Base-by-base conservation (phyloP, 2,797 vertebrate genomes). In the Hirundo rustica region DNA sequence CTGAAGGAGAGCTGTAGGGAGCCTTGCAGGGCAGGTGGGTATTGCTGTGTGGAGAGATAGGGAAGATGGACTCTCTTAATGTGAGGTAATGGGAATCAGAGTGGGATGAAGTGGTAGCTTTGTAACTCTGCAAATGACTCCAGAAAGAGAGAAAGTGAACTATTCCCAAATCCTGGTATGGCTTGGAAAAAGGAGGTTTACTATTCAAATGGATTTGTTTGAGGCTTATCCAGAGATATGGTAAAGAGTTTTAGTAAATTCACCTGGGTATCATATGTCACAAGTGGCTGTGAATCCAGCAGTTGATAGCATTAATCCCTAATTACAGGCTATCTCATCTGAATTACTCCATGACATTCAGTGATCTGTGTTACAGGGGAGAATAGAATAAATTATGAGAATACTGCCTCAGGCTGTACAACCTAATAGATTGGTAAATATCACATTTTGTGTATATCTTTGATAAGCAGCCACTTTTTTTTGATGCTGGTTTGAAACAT, bases 381-480 rank as follows among this genome's bases (percentile, higher is more conserved):
- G 79, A 90, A 62, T 8, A 38, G 88, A 77, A 71, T 65, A 65
- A 89, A 79, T 86, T 65, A 71, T 4, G 4, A 88, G 32, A 89
- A 60, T 58, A 70, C 4, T 67, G 66, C 67, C 73, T 76, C 23
- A 54, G 89, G 87, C 65, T 72, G 21, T 73, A 85, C 42, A 70
- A 36, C 42, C 54, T 85, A 55, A 85, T n/a, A 87, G 70, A 90
- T 88, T 61, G 78, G 60, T 60, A 86, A 90, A 88, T 87, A 81
- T 7, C 4, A 77, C 44, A 57, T 65, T 79, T 79, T 50, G 21
- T 73, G 4, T 38, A 5, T 64, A 30, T 54, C 16, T 96, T 77
- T 90, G 62, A 53, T 64, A 94, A 85, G n/a, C 22, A 61, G 71
- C 38, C 27, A 13, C 26, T 58, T 67, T 62, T 62, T 85, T 84